phyloP scores from a whole-genome alignment of 2,113 vertebrate genomes.

The Menidia beryllina region DNA sequence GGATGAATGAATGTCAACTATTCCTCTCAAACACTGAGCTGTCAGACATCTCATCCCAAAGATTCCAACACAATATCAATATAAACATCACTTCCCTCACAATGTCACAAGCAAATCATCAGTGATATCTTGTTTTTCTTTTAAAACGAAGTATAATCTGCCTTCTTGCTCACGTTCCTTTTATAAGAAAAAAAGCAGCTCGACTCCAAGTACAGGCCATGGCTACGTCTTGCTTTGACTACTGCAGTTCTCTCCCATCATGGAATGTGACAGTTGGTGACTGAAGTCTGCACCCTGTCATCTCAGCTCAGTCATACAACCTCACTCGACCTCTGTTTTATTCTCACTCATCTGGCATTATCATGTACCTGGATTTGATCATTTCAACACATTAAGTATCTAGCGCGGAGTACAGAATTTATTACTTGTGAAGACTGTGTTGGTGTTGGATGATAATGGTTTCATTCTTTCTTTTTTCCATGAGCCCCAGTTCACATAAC shows the following conservation, averaged over 20 bases:
- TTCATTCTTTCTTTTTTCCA: background rate
- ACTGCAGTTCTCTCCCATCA: too few species aligned
- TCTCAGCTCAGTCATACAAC: background rate
- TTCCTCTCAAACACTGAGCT: background rate
- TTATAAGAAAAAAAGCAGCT: too few species aligned
- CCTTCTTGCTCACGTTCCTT: background rate
- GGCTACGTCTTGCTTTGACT: too few species aligned
- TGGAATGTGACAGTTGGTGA: too few species aligned
- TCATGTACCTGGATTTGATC: too few species aligned
- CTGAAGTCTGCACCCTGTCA: background rate
- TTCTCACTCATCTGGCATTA: background rate
- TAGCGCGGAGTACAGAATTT: too few species aligned
- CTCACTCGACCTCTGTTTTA: background rate
- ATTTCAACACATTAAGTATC: too few species aligned
- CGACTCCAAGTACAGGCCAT: too few species aligned
- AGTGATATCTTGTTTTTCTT: background rate
- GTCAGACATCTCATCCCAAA: background rate
- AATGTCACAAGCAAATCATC: background rate
- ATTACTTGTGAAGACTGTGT: too few species aligned
- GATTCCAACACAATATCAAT: background rate
- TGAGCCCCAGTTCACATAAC: too few species aligned
- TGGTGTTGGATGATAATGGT: background rate
- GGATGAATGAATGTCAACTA: background rate
- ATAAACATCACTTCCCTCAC: background rate
- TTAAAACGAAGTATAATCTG: background rate